Percentiles rank a stretch among this genome's conserved stretches.
Conservation (phyloP, 2,797 vertebrate genomes). For the Adelosebastes latens region DNA sequence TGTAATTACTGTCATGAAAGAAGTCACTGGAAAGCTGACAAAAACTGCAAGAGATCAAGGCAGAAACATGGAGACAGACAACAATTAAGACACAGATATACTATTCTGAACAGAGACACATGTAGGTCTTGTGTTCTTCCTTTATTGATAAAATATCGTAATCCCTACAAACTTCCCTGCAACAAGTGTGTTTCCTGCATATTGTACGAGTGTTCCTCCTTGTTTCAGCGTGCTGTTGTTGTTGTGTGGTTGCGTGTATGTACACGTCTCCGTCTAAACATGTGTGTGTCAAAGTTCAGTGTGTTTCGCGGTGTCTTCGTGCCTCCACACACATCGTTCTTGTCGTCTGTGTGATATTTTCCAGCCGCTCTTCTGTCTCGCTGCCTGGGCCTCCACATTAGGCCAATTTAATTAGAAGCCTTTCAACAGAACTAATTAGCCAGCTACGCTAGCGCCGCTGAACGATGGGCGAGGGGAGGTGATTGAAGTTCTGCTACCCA, state of each 20-base stretch:
- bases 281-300: background rate
- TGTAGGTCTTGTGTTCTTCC: background rate
- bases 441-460: conserved; percentile 58
- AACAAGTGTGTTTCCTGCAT: background rate
- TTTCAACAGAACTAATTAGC: conserved; percentile 83
- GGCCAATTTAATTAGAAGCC: conserved; percentile 80
- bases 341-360: background rate
- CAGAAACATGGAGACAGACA: background rate
- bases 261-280: background rate
- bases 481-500: conserved; percentile 71
- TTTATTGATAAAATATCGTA: background rate
- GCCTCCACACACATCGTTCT: background rate
- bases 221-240: background rate
- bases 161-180: background rate
- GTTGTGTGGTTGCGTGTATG: background rate
- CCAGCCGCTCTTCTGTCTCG: conserved; percentile 37
- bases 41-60: background rate
- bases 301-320: background rate
- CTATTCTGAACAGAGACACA: background rate
- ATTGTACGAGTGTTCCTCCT: too few relatives aligned
- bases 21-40: too few relatives aligned
- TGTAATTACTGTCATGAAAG: too few relatives aligned
- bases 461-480: conserved; percentile 69
- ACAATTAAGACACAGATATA: background rate
- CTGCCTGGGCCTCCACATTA: conserved; percentile 66